phyloP scores from a whole-genome alignment of 2,888 invertebrate species.

The Dynastes hyllus region DNA sequence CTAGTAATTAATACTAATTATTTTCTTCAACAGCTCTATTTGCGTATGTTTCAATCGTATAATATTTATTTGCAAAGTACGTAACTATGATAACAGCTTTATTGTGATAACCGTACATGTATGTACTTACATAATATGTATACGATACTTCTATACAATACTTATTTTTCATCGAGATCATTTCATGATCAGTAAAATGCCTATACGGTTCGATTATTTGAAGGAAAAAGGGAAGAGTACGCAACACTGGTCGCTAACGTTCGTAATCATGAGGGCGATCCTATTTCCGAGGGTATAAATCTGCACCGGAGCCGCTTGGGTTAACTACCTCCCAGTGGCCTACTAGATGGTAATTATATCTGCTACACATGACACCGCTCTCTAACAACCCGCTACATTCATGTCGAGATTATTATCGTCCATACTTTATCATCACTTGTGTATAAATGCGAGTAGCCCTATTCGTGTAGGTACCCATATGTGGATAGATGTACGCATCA shows the following conservation, averaged over 20 bases:
- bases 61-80: too few relatives aligned
- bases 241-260: slow-evolving; percentile 17
- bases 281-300: slow-evolving; percentile 69
- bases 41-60: too few relatives aligned
- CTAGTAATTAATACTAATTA: too few relatives aligned
- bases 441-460: slow-evolving; percentile 23
- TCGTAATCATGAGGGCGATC: slow-evolving; percentile 62
- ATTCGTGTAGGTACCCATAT: not conserved
- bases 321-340: slow-evolving; percentile 72
- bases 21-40: too few relatives aligned
- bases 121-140: too few relatives aligned
- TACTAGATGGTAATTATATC: slow-evolving; percentile 70
- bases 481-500: not conserved
- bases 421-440: slow-evolving; percentile 48
- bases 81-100: too few relatives aligned
- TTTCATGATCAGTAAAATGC: not conserved
- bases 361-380: slow-evolving; percentile 69
- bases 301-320: slow-evolving; percentile 68
- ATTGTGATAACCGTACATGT: too few relatives aligned
- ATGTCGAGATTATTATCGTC: slow-evolving; percentile 49
- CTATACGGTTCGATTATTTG: slow-evolving; percentile 6
- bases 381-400: slow-evolving; percentile 56
- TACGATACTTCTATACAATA: too few relatives aligned
- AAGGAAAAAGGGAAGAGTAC: not conserved
- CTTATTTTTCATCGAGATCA: not conserved